phyloP scores from a whole-genome alignment of 1,140 invertebrate species.

The Bombus waltoni region DNA sequence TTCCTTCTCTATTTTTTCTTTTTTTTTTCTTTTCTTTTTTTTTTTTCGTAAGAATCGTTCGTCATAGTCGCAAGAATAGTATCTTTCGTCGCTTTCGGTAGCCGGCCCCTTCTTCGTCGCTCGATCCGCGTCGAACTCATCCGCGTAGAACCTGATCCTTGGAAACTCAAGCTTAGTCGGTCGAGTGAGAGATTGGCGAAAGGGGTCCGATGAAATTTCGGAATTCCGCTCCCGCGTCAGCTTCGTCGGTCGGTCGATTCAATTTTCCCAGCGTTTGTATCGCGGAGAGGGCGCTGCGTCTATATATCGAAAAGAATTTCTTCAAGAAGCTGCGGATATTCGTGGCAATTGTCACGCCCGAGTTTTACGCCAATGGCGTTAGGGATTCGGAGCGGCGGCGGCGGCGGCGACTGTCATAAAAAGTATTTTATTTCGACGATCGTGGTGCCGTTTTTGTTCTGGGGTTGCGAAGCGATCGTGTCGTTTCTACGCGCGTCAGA shows the following conservation, averaged over 20 bases:
- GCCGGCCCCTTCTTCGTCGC: neutral
- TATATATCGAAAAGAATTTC: neutral
- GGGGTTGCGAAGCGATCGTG: constrained; percentile 54
- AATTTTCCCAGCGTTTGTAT: neutral
- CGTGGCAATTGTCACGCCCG: constrained; percentile 39
- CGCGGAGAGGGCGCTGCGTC: neutral
- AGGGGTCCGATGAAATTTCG: neutral
- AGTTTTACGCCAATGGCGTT: constrained; percentile 42
- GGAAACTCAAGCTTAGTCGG: neutral
- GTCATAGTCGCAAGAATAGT: neutral
- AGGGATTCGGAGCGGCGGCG: constrained; percentile 16
- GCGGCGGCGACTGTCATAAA: constrained; percentile 41
- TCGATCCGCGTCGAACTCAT: neutral
- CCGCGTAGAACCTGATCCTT: no score
- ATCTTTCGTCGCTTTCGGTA: neutral
- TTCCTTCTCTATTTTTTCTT: no score
- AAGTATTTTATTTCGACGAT: constrained; percentile 59
- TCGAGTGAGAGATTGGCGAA: neutral
- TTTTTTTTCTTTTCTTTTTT: constrained; percentile 3
- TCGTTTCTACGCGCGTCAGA: constrained; percentile 61
- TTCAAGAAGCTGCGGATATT: neutral
- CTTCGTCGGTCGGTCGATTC: neutral
- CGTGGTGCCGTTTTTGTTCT: constrained; percentile 55
- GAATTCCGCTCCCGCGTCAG: neutral
- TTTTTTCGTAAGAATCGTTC: neutral